Evolutionary conservation across 2,797 vertebrate genomes (phyloP).

Genomic region (Rhadinocentrus ornatus): DNA sequence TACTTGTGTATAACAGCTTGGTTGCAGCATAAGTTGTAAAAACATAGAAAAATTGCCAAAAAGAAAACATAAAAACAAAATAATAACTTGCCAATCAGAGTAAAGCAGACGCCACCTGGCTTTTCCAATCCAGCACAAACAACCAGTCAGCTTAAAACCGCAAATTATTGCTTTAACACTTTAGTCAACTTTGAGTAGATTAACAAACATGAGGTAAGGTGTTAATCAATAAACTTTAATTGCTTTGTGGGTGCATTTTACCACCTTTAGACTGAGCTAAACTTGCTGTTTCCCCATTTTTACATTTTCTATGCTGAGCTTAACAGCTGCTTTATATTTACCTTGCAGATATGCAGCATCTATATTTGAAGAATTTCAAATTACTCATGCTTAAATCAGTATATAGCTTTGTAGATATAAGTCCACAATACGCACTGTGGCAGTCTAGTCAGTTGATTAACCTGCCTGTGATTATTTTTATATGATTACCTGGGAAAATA

Average conservation of each 20-base stretch:
- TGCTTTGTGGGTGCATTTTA: not conserved
- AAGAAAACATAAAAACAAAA: not conserved
- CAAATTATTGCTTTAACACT: not conserved
- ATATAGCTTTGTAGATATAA: not conserved
- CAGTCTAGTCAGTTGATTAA: slow-evolving; percentile 41
- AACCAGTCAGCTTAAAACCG: not conserved
- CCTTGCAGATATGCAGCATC: not conserved
- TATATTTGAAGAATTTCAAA: slow-evolving; percentile 1
- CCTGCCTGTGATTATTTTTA: slow-evolving; percentile 52
- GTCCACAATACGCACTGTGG: slow-evolving; percentile 22
- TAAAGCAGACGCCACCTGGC: not conserved
- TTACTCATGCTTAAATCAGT: not conserved
- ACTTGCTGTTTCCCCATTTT: slow-evolving; percentile 4
- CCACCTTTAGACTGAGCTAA: slow-evolving; percentile 9
- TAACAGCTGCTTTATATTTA: not conserved
- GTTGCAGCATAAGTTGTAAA: not conserved
- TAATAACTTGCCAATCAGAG: not conserved
- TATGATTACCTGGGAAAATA: slow-evolving; percentile 74
- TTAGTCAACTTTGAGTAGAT: not conserved
- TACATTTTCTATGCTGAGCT: slow-evolving; percentile 9
- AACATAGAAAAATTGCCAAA: not conserved
- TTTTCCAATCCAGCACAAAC: not conserved
- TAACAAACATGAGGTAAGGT: not conserved
- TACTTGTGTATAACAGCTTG: not conserved
- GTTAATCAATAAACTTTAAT: not conserved